These are phyloP conservation scores for Tipula unca DNA, from an alignment of 2,888 invertebrate genomes.

Conservation along the genomic window DNA sequence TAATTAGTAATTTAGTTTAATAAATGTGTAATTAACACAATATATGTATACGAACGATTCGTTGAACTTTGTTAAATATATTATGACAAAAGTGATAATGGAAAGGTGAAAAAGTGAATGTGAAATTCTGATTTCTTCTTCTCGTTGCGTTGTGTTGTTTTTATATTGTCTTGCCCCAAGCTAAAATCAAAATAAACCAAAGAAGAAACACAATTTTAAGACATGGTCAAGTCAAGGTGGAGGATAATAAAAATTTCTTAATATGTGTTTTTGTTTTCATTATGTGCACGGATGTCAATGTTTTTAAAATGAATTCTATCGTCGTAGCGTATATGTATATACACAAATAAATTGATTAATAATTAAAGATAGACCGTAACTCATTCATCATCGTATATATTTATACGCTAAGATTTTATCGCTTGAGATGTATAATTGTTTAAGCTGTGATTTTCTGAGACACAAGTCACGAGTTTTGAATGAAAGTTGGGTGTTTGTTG, in stretches of 20 bases:
- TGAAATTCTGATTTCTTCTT: background rate
- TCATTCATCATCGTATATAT: background rate
- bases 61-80: background rate
- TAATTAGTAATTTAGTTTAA: background rate
- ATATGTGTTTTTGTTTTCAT: background rate
- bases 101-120: constrained; percentile 2
- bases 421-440: background rate
- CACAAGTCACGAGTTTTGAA: background rate
- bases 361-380: background rate
- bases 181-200: background rate
- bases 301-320: background rate
- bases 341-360: background rate
- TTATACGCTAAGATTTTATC: background rate
- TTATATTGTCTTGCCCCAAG: background rate
- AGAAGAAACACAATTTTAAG: background rate
- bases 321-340: background rate
- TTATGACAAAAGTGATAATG: background rate
- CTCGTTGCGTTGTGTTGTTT: background rate
- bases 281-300: background rate
- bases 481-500: background rate
- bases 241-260: background rate
- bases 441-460: background rate
- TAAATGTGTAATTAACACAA: background rate
- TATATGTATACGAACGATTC: background rate
- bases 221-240: background rate